Evolutionary conservation across 2,888 invertebrate species (phyloP).

Genomic region (Aelia acuminata): DNA sequence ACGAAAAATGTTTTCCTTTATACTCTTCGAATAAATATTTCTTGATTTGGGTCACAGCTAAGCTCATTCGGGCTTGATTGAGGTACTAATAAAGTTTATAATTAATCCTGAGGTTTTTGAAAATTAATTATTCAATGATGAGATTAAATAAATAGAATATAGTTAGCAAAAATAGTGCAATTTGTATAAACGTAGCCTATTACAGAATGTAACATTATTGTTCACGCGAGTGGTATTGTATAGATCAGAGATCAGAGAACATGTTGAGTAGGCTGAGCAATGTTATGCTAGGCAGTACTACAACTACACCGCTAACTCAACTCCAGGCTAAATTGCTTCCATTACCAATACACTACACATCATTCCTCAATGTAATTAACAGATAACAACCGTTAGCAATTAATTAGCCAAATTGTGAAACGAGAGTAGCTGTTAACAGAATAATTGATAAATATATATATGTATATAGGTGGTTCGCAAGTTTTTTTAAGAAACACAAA

Average conservation of each 20-base stretch:
- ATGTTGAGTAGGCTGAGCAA: not conserved
- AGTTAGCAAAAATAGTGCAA: too few relatives aligned
- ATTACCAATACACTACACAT: not conserved
- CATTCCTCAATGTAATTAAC: not conserved
- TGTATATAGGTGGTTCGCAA: too few relatives aligned
- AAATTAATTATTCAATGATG: not conserved
- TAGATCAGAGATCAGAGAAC: not conserved
- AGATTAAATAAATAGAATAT: not conserved
- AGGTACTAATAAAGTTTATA: too few relatives aligned
- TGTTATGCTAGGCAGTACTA: not conserved
- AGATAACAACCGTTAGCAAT: not conserved
- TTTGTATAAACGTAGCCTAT: not conserved
- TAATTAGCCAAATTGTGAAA: not conserved
- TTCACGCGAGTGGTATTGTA: not conserved
- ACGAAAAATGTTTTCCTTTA: too few relatives aligned
- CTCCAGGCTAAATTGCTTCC: not conserved
- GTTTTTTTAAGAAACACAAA: too few relatives aligned
- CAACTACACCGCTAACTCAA: not conserved
- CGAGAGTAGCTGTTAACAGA: not conserved
- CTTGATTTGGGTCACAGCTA: too few relatives aligned
- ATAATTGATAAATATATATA: too few relatives aligned
- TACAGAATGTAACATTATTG: not conserved
- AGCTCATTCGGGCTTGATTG: too few relatives aligned
- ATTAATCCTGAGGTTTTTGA: not conserved
- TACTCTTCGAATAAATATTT: too few relatives aligned